Percentiles rank a stretch among this genome's conserved stretches.
These are phyloP conservation scores for Diloba caeruleocephala DNA, from an alignment of 2,888 invertebrate species.

Conservation along the genomic window DNA sequence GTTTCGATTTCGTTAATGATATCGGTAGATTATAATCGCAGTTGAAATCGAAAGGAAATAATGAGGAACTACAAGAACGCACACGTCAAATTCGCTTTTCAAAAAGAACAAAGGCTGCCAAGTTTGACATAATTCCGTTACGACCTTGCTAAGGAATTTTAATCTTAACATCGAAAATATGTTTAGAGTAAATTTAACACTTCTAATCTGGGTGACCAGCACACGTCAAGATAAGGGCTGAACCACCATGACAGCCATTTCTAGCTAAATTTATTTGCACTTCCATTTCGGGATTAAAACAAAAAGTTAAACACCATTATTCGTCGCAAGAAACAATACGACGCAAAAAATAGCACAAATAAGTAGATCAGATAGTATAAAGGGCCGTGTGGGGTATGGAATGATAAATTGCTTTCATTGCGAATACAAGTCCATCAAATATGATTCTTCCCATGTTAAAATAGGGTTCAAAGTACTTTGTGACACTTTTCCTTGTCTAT, in stretches of 20 bases:
- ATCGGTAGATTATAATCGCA: constrained; percentile 82
- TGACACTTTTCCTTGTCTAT: constrained; percentile 8
- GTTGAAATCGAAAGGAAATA: constrained; percentile 85
- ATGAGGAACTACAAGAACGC: constrained; percentile 47
- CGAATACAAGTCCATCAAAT: constrained; percentile 44
- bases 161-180: constrained; percentile 68
- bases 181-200: constrained; percentile 72
- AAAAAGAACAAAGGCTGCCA: constrained; percentile 42
- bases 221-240: constrained; percentile 71
- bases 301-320: constrained; percentile 78
- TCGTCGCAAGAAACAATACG: constrained; percentile 77
- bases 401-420: constrained; percentile 79
- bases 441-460: not conserved
- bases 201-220: constrained; percentile 72
- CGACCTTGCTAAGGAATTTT: constrained; percentile 44
- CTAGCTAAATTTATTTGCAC: constrained; percentile 83
- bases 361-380: constrained; percentile 85
- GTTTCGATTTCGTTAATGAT: constrained; percentile 89
- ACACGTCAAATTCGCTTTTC: constrained; percentile 58
- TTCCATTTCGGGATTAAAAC: constrained; percentile 75
- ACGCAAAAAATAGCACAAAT: constrained; percentile 77
- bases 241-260: constrained; percentile 66
- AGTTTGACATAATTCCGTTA: constrained; percentile 51
- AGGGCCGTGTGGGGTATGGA: constrained; percentile 75
- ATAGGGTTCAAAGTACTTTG: constrained; percentile 54